Evolutionary conservation across 2,888 invertebrate genomes (phyloP).

Genomic region (Acronicta psi): DNA sequence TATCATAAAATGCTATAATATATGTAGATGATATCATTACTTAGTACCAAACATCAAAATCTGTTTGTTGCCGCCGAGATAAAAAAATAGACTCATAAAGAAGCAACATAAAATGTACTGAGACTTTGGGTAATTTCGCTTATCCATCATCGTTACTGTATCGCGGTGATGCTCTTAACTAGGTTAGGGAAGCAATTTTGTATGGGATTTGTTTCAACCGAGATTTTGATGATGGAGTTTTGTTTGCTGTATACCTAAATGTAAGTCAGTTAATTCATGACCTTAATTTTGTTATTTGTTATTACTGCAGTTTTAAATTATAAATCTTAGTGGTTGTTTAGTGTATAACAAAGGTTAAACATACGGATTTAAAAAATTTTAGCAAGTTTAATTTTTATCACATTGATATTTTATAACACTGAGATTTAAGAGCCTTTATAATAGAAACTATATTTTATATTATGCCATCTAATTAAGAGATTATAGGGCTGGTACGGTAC

Average conservation of each 20-base stretch:
- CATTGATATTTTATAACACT: too few relatives aligned
- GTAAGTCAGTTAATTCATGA: neutral
- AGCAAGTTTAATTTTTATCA: too few relatives aligned
- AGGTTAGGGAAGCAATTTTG: slow-evolving; percentile 42
- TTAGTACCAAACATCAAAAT: slow-evolving; percentile 7
- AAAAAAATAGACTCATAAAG: slow-evolving; percentile 26
- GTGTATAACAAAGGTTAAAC: neutral
- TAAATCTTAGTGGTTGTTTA: neutral
- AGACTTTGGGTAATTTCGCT: slow-evolving; percentile 47
- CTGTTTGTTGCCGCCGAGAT: slow-evolving; percentile 7
- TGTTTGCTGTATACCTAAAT: too few relatives aligned
- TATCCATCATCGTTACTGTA: slow-evolving; percentile 58
- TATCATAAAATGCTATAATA: too few relatives aligned
- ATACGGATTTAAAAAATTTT: too few relatives aligned
- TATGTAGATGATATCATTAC: slow-evolving; percentile 11
- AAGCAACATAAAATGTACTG: slow-evolving; percentile 37
- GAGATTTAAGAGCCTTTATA: too few relatives aligned
- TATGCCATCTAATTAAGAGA: too few relatives aligned
- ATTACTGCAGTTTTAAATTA: neutral
- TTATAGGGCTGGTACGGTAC: too few relatives aligned
- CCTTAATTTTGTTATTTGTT: neutral
- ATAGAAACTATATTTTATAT: too few relatives aligned
- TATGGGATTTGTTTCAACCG: slow-evolving; percentile 37
- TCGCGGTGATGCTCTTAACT: slow-evolving; percentile 46
- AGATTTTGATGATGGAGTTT: slow-evolving; percentile 42